Evolutionary conservation across 2,888 invertebrate species (phyloP), one percentile per base, ranked within the genome.

Genomic region (Micoletzkya japonica): DNA sequence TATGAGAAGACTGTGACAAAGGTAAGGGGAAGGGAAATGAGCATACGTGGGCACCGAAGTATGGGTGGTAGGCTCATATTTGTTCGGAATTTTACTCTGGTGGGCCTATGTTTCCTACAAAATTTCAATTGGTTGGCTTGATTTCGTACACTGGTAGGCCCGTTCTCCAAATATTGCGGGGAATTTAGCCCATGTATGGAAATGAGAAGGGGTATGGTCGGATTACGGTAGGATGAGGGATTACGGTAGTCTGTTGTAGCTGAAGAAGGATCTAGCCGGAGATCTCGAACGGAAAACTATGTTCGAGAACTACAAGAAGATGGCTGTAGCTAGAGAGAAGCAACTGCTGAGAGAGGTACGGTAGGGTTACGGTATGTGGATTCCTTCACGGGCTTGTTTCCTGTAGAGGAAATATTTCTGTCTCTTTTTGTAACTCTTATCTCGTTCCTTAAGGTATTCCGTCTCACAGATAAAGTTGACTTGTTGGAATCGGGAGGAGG

Each of bases 1-100:
- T 61, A 61, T 26, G 61, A 61, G 30, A 34, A 44, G 32, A 39
- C 61, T 0, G n/a, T 61, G 61, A 49, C 39, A 30, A 61, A 61
- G 61, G 61, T 36, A 32, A 49, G 61, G 6, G 52, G 14, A n/a
- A 52, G 10, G 7, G n/a, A 6, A 52, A 52, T 14, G 6, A 52
- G 24, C 7, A n/a, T 44, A 44, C 20, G 44, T 20, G 10, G 44
- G 20, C n/a, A n/a, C n/a, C n/a, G n/a, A n/a, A n/a, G n/a, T n/a
- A n/a, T n/a, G n/a, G n/a, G n/a, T n/a, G n/a, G n/a, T n/a, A n/a
- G n/a, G n/a, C n/a, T n/a, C n/a, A n/a, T n/a, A n/a, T n/a, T n/a
- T n/a, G n/a, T n/a, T n/a, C n/a, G n/a, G n/a, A n/a, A n/a, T n/a
- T n/a, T n/a, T n/a, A n/a, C n/a, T n/a, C n/a, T n/a, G n/a, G n/a